Conservation (phyloP, 2,888 invertebrate species). For the Dorcus parallelipipedus region DNA sequence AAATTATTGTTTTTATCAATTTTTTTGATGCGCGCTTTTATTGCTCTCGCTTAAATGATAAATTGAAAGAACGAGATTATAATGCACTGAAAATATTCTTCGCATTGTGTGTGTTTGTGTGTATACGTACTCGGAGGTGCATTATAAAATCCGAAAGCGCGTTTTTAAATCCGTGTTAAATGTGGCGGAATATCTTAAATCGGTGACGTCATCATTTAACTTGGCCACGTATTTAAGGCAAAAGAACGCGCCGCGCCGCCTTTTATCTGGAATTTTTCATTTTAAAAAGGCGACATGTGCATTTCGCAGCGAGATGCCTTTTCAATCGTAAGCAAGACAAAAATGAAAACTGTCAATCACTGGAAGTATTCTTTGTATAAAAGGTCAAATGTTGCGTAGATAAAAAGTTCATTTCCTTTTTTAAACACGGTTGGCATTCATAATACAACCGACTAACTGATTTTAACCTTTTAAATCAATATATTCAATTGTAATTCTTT, state of each 20-base stretch:
- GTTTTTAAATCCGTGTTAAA: constrained; percentile 6
- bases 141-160: background rate
- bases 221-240: background rate
- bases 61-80: no score
- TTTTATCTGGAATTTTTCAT: constrained; percentile 6
- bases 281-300: constrained; percentile 21
- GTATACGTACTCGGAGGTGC: background rate
- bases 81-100: background rate
- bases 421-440: constrained; percentile 27
- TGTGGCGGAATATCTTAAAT: constrained; percentile 14
- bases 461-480: no score
- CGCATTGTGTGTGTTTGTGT: background rate
- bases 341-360: constrained; percentile 34
- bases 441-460: background rate
- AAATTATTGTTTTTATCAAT: constrained; percentile 6
- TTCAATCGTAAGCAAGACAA: constrained; percentile 31
- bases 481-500: no score
- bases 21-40: no score
- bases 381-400: constrained; percentile 38
- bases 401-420: constrained; percentile 48
- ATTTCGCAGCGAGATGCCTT: constrained; percentile 22
- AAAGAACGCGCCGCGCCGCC: background rate
- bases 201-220: constrained; percentile 7
- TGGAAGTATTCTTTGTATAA: constrained; percentile 25
- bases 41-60: no score